A percentile compares a stretch with the other conserved stretches of the same genome.
phyloP scores from a whole-genome alignment of 2,888 invertebrate species.

The Amphiduros pacificus region DNA sequence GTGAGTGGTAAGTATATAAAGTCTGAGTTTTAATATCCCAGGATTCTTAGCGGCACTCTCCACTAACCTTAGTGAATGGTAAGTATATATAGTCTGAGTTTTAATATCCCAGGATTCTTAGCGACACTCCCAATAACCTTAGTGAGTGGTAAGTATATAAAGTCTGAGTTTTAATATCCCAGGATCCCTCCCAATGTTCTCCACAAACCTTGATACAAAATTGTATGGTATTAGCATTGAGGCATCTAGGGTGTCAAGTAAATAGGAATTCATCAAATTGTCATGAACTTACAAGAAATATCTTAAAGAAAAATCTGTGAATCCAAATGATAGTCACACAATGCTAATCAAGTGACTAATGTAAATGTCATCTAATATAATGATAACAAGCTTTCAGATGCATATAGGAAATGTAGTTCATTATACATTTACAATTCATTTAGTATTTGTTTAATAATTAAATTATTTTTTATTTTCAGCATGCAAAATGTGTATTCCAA shows the following conservation, averaged over 20 bases:
- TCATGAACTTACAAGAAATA: too few relatives aligned
- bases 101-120: conserved; percentile 72
- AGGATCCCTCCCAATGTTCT: conserved; percentile 75
- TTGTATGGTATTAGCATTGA: too few relatives aligned
- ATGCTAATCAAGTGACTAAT: too few relatives aligned
- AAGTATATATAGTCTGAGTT: conserved; percentile 59
- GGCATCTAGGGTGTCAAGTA: too few relatives aligned
- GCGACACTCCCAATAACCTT: conserved; percentile 77
- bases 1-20: too few relatives aligned
- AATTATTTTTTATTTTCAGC: conserved; percentile 59
- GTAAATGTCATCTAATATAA: too few relatives aligned
- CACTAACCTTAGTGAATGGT: conserved; percentile 78
- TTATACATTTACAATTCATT: too few relatives aligned
- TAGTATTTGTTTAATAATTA: conserved; percentile 14
- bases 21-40: conserved; percentile 72
- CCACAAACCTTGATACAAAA: conserved; percentile 78
- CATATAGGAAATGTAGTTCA: too few relatives aligned
- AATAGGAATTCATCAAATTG: too few relatives aligned
- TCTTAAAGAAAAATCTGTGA: too few relatives aligned
- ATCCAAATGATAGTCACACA: too few relatives aligned
- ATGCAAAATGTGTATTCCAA: conserved; percentile 80
- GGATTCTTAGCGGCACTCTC: conserved; percentile 77
- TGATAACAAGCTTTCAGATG: too few relatives aligned
- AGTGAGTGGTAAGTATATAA: conserved; percentile 68
- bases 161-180: conserved; percentile 68